Conservation (phyloP, 2,797 vertebrate species). For the Lates japonicus region DNA sequence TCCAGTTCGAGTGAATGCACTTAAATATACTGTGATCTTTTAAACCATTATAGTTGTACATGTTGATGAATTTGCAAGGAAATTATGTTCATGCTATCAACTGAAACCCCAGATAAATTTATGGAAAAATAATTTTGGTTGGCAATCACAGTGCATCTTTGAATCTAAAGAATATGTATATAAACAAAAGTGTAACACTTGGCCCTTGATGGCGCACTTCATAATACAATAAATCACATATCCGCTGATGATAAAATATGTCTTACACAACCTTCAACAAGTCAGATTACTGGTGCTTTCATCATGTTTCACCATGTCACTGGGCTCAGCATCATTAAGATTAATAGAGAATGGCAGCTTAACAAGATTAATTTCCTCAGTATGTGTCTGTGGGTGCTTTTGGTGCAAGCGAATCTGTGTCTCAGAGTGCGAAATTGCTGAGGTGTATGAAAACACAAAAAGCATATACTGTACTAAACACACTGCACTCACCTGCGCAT, state of each 20-base stretch:
- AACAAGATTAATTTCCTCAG: constrained; percentile 6
- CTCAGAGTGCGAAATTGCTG: constrained; percentile 27
- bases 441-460: constrained; percentile 30
- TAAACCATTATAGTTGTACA: background rate
- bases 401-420: constrained; percentile 22
- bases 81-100: background rate
- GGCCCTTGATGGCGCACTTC: background rate
- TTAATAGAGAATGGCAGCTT: background rate
- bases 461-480: background rate
- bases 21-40: background rate
- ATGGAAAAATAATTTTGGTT: too few relatives aligned
- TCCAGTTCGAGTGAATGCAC: constrained; percentile 4
- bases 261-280: background rate
- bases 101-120: too few relatives aligned
- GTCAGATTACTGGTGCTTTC: background rate
- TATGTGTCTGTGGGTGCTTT: background rate
- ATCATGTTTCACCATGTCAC: background rate
- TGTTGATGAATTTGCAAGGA: background rate
- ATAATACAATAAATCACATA: background rate
- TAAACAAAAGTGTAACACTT: too few relatives aligned
- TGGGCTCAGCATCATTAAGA: background rate
- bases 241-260: background rate
- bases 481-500: constrained; percentile 86
- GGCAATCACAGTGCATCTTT: background rate
- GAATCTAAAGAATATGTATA: background rate